Conservation (phyloP, 2,113 vertebrate species). For the human (Homo sapiens) region GRCh38 chr7:19380001-19380500, state of each 20-base stretch:
- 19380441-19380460: no score
- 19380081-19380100: not conserved
- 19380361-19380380: no score
- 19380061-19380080: not conserved
- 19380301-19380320: no score
- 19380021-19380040: not conserved
- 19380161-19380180: conserved; percentile 11
- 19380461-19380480: no score
- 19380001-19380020: not conserved
- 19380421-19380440: no score
- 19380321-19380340: no score
- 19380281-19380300: not conserved
- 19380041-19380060: not conserved
- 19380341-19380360: no score
- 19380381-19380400: no score
- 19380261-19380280: not conserved
- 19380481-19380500: no score
- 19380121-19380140: conserved; percentile 22
- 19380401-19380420: no score
- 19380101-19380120: not conserved
- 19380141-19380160: not conserved
- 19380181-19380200: not conserved
- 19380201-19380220: not conserved
- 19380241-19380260: not conserved
- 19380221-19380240: not conserved